Conservation (phyloP, 2,113 vertebrate species). For the Tricholaema leucomelas region DNA sequence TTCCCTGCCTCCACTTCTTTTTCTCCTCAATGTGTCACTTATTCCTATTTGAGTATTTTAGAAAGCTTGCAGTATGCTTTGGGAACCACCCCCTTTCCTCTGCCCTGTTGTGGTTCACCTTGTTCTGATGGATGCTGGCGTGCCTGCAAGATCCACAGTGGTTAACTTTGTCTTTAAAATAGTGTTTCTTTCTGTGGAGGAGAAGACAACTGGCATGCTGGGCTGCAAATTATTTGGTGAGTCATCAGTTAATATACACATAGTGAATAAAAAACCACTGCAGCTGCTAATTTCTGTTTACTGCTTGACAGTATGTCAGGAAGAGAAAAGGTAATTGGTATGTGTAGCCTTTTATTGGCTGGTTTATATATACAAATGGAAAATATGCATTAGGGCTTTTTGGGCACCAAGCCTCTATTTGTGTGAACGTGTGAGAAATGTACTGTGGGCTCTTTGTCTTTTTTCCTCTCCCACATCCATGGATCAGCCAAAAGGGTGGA, state of each 20-base stretch:
- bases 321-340: constrained; percentile 37
- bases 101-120: background rate
- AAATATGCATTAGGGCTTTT: background rate
- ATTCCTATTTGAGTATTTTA: background rate
- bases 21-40: background rate
- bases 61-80: background rate
- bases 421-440: background rate
- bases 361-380: background rate
- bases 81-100: background rate
- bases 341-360: background rate
- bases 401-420: background rate
- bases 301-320: background rate
- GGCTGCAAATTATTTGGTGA: constrained; percentile 25
- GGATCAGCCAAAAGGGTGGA: background rate
- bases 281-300: constrained; percentile 43
- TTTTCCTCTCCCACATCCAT: background rate
- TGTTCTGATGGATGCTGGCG: background rate
- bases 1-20: background rate
- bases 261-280: constrained; percentile 17
- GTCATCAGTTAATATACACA: constrained; percentile 39
- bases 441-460: background rate
- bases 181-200: constrained; percentile 12
- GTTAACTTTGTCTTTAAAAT: constrained; percentile 36
- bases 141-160: background rate
- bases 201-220: constrained; percentile 13